These are phyloP conservation scores for Cyphomyrus discorhynchus DNA, from an alignment of 2,113 vertebrate species.

Conservation along the genomic window DNA sequence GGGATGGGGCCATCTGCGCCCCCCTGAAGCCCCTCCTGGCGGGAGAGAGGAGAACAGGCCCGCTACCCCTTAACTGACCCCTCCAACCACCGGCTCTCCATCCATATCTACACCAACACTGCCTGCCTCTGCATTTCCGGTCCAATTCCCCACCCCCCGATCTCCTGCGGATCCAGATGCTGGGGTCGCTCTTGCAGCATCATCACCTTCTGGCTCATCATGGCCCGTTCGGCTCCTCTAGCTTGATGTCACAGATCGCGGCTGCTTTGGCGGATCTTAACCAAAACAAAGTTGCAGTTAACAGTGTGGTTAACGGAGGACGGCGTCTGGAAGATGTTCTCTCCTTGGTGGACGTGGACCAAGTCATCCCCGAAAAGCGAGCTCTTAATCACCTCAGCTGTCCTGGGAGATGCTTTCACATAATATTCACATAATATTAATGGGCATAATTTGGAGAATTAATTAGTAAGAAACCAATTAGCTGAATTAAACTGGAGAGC, in stretches of 20 bases:
- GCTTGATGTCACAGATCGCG: not conserved
- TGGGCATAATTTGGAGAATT: not conserved
- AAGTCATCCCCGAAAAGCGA: not conserved
- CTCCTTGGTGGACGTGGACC: not conserved
- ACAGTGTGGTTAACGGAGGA: not conserved
- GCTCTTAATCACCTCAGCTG: not conserved
- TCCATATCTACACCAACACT: not conserved
- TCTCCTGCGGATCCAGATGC: not conserved
- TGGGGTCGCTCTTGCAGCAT: not conserved
- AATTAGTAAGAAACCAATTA: not conserved
- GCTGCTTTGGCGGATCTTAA: not conserved
- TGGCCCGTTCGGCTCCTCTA: not conserved
- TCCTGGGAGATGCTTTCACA: conserved; percentile 2
- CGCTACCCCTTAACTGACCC: not conserved
- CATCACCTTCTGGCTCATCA: not conserved
- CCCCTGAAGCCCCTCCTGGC: not conserved
- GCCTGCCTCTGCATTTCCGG: not conserved
- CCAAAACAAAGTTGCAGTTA: not conserved
- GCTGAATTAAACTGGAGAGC: not conserved
- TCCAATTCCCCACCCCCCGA: not conserved
- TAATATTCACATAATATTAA: not conserved
- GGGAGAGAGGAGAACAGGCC: not conserved
- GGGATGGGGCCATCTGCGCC: not conserved
- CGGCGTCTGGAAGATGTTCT: not conserved
- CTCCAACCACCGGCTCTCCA: not conserved